These are phyloP conservation scores for Matsumyia berberina DNA, from an alignment of 2,888 invertebrate genomes.

Conservation along the genomic window DNA sequence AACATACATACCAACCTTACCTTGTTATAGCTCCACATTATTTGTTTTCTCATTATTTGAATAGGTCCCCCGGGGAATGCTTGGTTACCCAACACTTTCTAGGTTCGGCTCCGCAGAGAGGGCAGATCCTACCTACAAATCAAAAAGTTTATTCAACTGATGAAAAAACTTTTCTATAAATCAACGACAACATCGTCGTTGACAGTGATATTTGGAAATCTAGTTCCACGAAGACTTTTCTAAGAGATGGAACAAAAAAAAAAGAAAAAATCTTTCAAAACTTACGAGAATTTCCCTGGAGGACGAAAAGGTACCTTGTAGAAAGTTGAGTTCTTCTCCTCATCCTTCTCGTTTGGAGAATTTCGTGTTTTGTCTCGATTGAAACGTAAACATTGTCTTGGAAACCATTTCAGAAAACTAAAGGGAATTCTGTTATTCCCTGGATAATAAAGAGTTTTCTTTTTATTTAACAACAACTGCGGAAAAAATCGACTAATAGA, in stretches of 20 bases:
- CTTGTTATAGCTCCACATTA: background rate
- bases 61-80: constrained; percentile 2
- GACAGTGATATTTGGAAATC: constrained; percentile 17
- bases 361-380: background rate
- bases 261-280: constrained; percentile 1
- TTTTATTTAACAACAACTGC: too few relatives aligned
- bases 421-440: background rate
- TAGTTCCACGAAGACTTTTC: background rate
- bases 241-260: background rate
- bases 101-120: background rate
- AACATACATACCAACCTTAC: constrained; percentile 10
- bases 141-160: constrained; percentile 26
- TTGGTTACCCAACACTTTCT: constrained; percentile 15
- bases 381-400: background rate
- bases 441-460: background rate
- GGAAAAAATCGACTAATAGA: too few relatives aligned
- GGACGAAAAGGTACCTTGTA: background rate
- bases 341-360: background rate
- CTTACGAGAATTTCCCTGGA: constrained; percentile 7
- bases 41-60: constrained; percentile 25
- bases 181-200: background rate
- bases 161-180: constrained; percentile 2
- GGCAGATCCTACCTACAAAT: background rate
- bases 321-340: background rate
- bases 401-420: background rate